A percentile compares a stretch with the other conserved stretches of the same genome.
phyloP scores from a whole-genome alignment of 2,797 vertebrate species.

The Rachycentron canadum region DNA sequence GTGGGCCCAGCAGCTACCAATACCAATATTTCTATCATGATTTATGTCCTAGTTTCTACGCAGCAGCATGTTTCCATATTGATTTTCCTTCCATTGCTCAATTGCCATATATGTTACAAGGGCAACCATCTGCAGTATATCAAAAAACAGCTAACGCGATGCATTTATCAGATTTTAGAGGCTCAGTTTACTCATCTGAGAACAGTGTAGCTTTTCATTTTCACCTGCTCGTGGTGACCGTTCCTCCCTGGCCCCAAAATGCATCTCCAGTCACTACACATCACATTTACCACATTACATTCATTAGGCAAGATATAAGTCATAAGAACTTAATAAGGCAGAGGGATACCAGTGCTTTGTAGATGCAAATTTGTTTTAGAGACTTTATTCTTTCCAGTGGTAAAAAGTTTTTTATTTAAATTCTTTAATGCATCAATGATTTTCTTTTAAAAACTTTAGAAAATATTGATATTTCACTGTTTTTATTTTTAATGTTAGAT shows the following conservation, averaged over 20 bases:
- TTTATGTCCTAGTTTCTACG: conserved; percentile 19
- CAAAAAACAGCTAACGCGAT: conserved; percentile 20
- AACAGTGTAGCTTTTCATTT: conserved; percentile 8
- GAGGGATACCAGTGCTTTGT: not conserved
- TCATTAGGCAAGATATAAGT: not conserved
- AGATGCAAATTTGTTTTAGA: not conserved
- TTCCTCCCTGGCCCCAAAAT: not conserved
- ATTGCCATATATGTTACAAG: conserved; percentile 53
- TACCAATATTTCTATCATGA: conserved; percentile 27
- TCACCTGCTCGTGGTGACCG: not conserved
- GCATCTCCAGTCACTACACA: not conserved
- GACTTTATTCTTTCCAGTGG: not conserved
- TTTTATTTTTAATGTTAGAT: not conserved
- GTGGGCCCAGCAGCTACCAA: conserved; percentile 14
- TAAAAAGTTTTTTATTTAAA: too few relatives aligned
- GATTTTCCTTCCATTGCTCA: conserved; percentile 52
- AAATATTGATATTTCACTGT: not conserved
- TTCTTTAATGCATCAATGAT: not conserved
- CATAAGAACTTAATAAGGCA: not conserved
- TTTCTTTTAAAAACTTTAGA: not conserved
- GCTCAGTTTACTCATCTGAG: conserved; percentile 40
- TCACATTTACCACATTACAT: not conserved
- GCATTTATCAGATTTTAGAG: conserved; percentile 31
- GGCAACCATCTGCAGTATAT: conserved; percentile 41
- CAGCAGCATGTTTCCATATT: conserved; percentile 49